A percentile compares a stretch with the other conserved stretches of the same genome.
phyloP scores from a whole-genome alignment of 2,888 invertebrate species.

The Phaonia tiefii region DNA sequence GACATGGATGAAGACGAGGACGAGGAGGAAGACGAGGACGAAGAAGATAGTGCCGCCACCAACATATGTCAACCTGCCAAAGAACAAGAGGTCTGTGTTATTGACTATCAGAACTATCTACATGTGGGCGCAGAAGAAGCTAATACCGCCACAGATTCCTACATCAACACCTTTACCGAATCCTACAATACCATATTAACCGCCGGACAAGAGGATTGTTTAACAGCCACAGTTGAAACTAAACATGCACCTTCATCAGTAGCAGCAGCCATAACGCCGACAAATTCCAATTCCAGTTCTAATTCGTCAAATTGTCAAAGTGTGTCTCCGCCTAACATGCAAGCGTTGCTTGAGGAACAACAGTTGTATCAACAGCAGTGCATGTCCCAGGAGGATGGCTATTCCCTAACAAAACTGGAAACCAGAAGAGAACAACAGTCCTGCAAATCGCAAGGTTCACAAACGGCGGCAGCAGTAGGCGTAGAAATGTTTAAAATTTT shows the following conservation, averaged over 20 bases:
- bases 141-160: constrained; percentile 67
- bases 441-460: constrained; percentile 49
- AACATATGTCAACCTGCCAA: background rate
- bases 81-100: constrained; percentile 33
- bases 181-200: constrained; percentile 78
- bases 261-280: constrained; percentile 46
- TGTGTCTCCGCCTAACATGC: constrained; percentile 69
- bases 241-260: constrained; percentile 7
- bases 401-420: constrained; percentile 79
- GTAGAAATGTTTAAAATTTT: constrained; percentile 71
- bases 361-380: constrained; percentile 78
- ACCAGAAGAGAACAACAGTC: constrained; percentile 75
- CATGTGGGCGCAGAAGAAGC: constrained; percentile 53
- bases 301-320: constrained; percentile 68
- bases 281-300: constrained; percentile 63
- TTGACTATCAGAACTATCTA: constrained; percentile 54
- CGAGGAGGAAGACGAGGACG: constrained; percentile 51
- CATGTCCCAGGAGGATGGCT: constrained; percentile 77
- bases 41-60: constrained; percentile 33
- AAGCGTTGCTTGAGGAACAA: constrained; percentile 76
- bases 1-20: constrained; percentile 14
- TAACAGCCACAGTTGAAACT: constrained; percentile 57
- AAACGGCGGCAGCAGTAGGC: constrained; percentile 21
- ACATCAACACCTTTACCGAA: constrained; percentile 77
- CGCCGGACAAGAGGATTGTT: constrained; percentile 67